Evolutionary conservation across 2,888 invertebrate genomes (phyloP), one percentile per base, ranked within the genome.

Genomic region (Aleiodes alternator): DNA sequence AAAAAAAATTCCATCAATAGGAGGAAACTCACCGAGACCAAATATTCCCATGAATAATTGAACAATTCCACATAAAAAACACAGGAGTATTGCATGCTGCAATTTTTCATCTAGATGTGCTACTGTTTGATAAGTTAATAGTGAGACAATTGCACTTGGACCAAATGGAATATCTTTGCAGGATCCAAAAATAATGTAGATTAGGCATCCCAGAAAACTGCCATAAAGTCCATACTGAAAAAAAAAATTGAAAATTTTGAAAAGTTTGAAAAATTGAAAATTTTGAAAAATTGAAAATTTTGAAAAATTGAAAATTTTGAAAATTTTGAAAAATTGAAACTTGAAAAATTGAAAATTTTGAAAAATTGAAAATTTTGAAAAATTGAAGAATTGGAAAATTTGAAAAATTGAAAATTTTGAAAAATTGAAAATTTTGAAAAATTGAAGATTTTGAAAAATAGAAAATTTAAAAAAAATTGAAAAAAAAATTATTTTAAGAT

Each of bases 101-200:
- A 93, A 91, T 0, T 93, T 90, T 31, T 92, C 92, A 81, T 91
- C 90, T 7, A 90, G 88, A 56, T 94, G 94, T 69, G 92, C 92
- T 0, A 95, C 93, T 43, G 94, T 93, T 90, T 96, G 95, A 89
- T 92, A 95, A 0, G 97, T 97, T 81, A 98, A 92, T 74, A 98
- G 91, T 4, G 97, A 96, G 80, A 96, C 94, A 84, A 98, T 97
- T 78, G 98, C 97, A 1, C 97, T 97, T 14, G 98, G 98, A 11
- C 98, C 97, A 82, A 97, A 93, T 0, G 97, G 97, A 77, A 97
- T 95, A 88, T 97, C 97, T 88, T 97, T 96, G 87, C 97, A 96
- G 79, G 96, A 97, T 64, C 98, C 98, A 82, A 98, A 92, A 81
- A 98, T 90, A 83, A 96, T 95, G 91, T 98, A 98, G 78, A 97